Evolutionary conservation across 1,140 invertebrate species (phyloP), one percentile per base, ranked within the genome.

Genomic region (Drosophila triauraria): DNA sequence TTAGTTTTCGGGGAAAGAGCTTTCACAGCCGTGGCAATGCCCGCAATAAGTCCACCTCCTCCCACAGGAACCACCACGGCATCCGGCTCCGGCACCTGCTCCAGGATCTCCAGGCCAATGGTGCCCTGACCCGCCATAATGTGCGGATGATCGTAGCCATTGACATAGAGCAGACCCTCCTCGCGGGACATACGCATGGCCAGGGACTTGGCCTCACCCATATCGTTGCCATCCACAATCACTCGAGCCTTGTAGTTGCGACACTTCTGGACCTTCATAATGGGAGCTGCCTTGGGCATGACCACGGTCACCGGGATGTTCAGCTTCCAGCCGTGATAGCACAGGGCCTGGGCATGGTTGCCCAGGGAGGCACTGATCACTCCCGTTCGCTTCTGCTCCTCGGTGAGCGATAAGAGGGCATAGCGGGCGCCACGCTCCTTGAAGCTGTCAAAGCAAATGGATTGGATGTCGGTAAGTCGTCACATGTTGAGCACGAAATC

Each of bases 41-140:
- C 98, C 1, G 98, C 97, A 61, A 99, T 95, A 0, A 99, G 93
- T 0, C 98, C 98, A 27, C 96, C 98, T 6, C 98, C 98, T 1
- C 98, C 98, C 2, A 98, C 96, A 0, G 98, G 98, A 5, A 99
- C 95, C 15, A 97, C 77, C 92, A 97, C 94, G 2, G 96, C 96
- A 91, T 97, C 96, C 2, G 96, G 94, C 61, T 96, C 94, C 0
- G 95, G 93, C 0, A 97, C 95, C 92, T 98, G 97, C 87, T 98
- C 97, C 5, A 98, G 91, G 48, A 99, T 98, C 93, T 99, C 98
- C 69, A 99, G 91, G 1, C 97, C 98, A 76, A 98, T 95, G 0
- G 98, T 99, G 10, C 98, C 98, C 93, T 98, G 98, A 0, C 98
- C 98, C 4, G 98, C 97, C 93, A 99, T 96, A 46, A 99, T 98